Evolutionary conservation across 2,888 invertebrate species (phyloP).

Genomic region (Willowsia nigromaculata): DNA sequence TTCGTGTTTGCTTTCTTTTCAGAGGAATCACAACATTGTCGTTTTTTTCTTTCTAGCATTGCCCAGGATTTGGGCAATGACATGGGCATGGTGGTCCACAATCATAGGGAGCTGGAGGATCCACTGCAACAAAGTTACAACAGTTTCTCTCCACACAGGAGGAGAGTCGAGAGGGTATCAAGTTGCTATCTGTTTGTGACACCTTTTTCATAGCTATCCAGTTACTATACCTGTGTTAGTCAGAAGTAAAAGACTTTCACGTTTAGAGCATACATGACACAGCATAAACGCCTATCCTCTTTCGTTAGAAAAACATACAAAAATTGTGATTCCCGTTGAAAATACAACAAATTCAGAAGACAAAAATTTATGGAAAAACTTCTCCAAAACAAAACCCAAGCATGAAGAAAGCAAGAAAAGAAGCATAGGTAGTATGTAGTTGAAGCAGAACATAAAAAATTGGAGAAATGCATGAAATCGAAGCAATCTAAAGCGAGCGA

Average conservation of each 20-base stretch:
- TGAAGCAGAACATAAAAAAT: too few species aligned
- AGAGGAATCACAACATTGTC: slow-evolving; percentile 4
- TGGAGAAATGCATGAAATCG: too few species aligned
- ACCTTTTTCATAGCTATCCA: slow-evolving; percentile 38
- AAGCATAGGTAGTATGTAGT: too few species aligned
- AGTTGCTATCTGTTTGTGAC: slow-evolving; percentile 68
- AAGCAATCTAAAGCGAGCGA: too few species aligned
- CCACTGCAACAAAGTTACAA: slow-evolving; percentile 56
- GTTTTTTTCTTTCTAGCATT: not conserved
- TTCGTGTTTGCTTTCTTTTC: not conserved
- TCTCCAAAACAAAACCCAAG: not conserved
- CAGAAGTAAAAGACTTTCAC: not conserved
- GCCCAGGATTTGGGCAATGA: slow-evolving; percentile 39
- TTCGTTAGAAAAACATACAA: not conserved
- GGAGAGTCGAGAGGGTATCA: slow-evolving; percentile 69
- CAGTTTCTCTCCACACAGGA: slow-evolving; percentile 63
- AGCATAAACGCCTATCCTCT: too few species aligned
- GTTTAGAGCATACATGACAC: too few species aligned
- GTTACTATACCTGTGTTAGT: slow-evolving; percentile 62
- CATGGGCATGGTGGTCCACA: slow-evolving; percentile 50
- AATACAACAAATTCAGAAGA: not conserved
- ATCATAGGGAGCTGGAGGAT: slow-evolving; percentile 46
- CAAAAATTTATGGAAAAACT: not conserved
- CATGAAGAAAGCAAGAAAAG: not conserved
- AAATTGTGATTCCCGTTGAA: slow-evolving; percentile 2